Evolutionary conservation across 1,140 invertebrate genomes (phyloP).

Genomic region (Parasteatoda tepidariorum): DNA sequence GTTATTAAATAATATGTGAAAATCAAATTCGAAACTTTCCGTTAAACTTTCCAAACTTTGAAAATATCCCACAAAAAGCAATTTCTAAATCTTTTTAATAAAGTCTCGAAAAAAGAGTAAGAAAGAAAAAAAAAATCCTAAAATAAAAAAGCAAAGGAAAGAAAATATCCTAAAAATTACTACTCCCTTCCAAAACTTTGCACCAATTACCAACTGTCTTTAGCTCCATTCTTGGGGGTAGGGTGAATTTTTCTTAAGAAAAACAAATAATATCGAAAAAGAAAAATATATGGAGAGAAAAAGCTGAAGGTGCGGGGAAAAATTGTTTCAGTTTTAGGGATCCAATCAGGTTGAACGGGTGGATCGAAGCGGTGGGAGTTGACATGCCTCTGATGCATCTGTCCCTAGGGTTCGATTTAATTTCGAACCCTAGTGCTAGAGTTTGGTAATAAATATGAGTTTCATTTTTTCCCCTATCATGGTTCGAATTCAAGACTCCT

Average conservation of each 20-base stretch:
- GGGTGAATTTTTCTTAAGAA: slow-evolving; percentile 30
- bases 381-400: slow-evolving; percentile 52
- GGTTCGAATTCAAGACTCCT: slow-evolving; percentile 8
- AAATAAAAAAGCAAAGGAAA: not conserved
- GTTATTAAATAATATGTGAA: not conserved
- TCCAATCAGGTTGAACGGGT: slow-evolving; percentile 57
- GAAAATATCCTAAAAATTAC: not conserved
- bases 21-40: not conserved
- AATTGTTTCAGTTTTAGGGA: slow-evolving; percentile 53
- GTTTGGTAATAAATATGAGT: slow-evolving; percentile 59
- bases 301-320: slow-evolving; percentile 15
- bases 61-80: slow-evolving; percentile 8
- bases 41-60: not conserved
- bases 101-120: slow-evolving; percentile 4
- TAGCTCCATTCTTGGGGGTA: slow-evolving; percentile 2
- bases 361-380: slow-evolving; percentile 30
- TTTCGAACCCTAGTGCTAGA: slow-evolving; percentile 42
- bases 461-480: slow-evolving; percentile 55
- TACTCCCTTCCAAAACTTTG: slow-evolving; percentile 35
- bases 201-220: slow-evolving; percentile 47
- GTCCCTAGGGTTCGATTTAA: slow-evolving; percentile 56
- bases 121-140: slow-evolving; percentile 22
- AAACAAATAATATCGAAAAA: slow-evolving; percentile 31
- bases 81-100: slow-evolving; percentile 56
- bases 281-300: not conserved